Percentiles rank a stretch among this genome's conserved stretches.
These are phyloP conservation scores for Trichonephila inaurata DNA, from an alignment of 1,140 invertebrate genomes.

Conservation along the genomic window DNA sequence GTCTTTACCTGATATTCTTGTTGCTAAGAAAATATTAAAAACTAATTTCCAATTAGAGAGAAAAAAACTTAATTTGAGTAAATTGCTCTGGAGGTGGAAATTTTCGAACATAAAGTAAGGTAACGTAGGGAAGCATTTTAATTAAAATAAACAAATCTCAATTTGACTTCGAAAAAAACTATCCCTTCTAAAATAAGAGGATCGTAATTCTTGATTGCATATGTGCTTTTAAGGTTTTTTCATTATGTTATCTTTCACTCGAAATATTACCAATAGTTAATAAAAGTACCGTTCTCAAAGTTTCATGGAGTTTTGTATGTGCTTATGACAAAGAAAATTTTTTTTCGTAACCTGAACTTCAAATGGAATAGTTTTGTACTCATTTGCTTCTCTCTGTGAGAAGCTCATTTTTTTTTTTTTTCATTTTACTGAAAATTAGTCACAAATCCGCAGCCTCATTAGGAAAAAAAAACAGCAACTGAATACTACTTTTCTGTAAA, in stretches of 20 bases:
- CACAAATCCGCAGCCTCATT: too few relatives aligned
- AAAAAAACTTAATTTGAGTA: background rate
- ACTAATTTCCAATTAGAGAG: background rate
- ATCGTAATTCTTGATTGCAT: background rate
- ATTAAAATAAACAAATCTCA: background rate
- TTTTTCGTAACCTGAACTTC: too few relatives aligned
- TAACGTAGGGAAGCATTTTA: background rate
- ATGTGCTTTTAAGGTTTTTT: background rate
- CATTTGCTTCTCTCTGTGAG: too few relatives aligned
- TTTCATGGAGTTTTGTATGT: background rate
- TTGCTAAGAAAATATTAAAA: conserved; percentile 1
- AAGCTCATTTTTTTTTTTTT: too few relatives aligned
- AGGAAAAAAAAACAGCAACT: too few relatives aligned
- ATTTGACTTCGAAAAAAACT: background rate
- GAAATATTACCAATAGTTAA: background rate
- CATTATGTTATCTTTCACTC: background rate
- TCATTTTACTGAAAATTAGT: too few relatives aligned
- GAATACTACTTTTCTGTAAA: too few relatives aligned
- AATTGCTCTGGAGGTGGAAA: background rate
- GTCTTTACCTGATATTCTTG: background rate
- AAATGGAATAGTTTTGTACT: too few relatives aligned
- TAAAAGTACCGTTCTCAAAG: background rate
- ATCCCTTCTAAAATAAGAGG: background rate
- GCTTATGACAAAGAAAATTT: too few relatives aligned
- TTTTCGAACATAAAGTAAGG: background rate